Evolutionary conservation across 2,797 vertebrate species (phyloP).

Genomic region (Poecile montanus): DNA sequence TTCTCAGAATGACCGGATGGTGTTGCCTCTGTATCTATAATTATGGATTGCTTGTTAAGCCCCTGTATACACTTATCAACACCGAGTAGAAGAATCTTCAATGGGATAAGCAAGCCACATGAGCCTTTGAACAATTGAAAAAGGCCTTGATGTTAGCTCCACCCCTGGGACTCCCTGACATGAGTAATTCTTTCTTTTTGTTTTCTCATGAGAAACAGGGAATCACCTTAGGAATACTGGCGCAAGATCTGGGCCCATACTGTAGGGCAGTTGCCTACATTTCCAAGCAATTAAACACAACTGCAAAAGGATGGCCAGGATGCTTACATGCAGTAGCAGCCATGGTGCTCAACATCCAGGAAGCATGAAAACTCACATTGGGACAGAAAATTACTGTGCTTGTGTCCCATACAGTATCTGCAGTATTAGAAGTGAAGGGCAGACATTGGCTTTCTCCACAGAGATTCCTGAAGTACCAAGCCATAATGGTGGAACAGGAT

Average conservation of each 20-base stretch:
- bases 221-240: background rate
- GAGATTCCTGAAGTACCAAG: too few relatives aligned
- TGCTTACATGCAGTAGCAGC: background rate
- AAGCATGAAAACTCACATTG: background rate
- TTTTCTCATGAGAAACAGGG: background rate
- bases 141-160: background rate
- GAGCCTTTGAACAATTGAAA: background rate
- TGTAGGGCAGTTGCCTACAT: background rate
- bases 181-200: background rate
- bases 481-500: too few relatives aligned
- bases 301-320: background rate
- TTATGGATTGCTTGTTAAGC: too few relatives aligned
- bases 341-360: background rate
- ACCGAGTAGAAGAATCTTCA: background rate
- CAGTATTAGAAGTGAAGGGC: background rate
- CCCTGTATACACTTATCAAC: too few relatives aligned
- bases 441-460: background rate
- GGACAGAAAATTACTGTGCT: background rate
- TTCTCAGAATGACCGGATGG: too few relatives aligned
- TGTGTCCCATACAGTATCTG: background rate
- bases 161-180: background rate
- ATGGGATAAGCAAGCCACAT: background rate
- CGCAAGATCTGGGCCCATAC: background rate
- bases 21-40: too few relatives aligned
- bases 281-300: background rate